A percentile compares a stretch with the other conserved stretches of the same genome.
Evolutionary conservation across 1,140 invertebrate species (phyloP).

Genomic region (Harpegnathos saltator): DNA sequence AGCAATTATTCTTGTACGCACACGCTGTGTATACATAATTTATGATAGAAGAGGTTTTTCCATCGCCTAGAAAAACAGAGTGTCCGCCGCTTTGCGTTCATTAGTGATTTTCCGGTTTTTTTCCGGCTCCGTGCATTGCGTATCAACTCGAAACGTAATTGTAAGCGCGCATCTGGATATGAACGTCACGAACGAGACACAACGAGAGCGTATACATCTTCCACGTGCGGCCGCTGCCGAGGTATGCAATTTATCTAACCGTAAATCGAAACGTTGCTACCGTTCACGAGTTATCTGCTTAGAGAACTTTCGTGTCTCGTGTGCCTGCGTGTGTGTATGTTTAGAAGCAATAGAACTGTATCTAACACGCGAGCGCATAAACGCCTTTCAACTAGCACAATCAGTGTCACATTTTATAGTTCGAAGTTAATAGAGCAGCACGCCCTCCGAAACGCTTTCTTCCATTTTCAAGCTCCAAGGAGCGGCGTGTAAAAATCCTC

Average conservation of each 20-base stretch:
- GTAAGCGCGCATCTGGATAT: conserved; percentile 15
- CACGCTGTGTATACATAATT: conserved; percentile 19
- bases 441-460: too few relatives aligned
- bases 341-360: too few relatives aligned
- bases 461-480: too few relatives aligned
- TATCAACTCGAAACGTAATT: conserved; percentile 48
- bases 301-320: background rate
- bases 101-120: conserved; percentile 57
- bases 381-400: too few relatives aligned
- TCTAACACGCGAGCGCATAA: too few relatives aligned
- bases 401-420: too few relatives aligned
- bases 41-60: conserved; percentile 48
- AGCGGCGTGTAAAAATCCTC: too few relatives aligned
- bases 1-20: conserved; percentile 38
- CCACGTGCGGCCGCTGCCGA: conserved; percentile 23
- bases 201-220: conserved; percentile 19
- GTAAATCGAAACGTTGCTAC: conserved; percentile 30
- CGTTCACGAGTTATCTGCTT: background rate
- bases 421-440: too few relatives aligned
- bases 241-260: conserved; percentile 38
- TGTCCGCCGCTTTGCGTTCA: conserved; percentile 46
- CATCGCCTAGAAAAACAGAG: conserved; percentile 36
- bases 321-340: too few relatives aligned
- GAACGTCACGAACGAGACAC: conserved; percentile 3
- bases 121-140: conserved; percentile 51